Base-by-base conservation (phyloP, 2,797 vertebrate genomes). In the Columba guinea region DNA sequence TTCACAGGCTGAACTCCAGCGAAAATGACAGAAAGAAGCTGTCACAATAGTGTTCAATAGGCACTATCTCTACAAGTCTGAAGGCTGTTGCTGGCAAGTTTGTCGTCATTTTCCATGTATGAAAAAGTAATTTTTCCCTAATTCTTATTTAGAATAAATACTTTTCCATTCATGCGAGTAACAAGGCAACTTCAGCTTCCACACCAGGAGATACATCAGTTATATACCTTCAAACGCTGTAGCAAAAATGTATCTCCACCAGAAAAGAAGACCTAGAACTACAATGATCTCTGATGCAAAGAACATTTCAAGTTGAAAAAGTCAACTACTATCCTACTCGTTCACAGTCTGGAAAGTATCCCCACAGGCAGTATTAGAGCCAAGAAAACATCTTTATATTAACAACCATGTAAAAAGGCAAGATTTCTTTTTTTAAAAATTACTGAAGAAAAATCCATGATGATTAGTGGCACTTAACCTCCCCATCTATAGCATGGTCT, bases 1-100 rank as follows among this genome's bases (percentile, higher is more conserved):
- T 94, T 88, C 81, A 93, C 84, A 84, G 46, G 55, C 84, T 91
- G 37, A 97, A 95, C 77, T 76, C 93, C 49, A 77, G n/a, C 8
- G 4, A 52, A 94, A 96, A 81, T 1, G 8, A 89, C 71, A 89
- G 60, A 92, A 85, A 94, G 48, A 90, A 86, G 85, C 94, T 96
- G 91, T 48, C 87, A 60, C 77, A 56, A 65, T 18, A 82, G 52
- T 8, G 63, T 58, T 90, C 63, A 86, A 11, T 28, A 65, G 79
- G 82, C 91, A 89, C 0, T 32, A 63, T 2, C 70, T 59, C 63
- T 34, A 23, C 69, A 89, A 89, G 59, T 74, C 56, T 65, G 60
- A 77, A 95, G 75, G 41, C 48, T 64, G 64, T 4, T 79, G 60
- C 83, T 60, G 39, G 30, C 53, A 84, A 87, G 52, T 93, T 83